phyloP scores from a whole-genome alignment of 2,797 vertebrate species.

The Eulemur rubriventer region DNA sequence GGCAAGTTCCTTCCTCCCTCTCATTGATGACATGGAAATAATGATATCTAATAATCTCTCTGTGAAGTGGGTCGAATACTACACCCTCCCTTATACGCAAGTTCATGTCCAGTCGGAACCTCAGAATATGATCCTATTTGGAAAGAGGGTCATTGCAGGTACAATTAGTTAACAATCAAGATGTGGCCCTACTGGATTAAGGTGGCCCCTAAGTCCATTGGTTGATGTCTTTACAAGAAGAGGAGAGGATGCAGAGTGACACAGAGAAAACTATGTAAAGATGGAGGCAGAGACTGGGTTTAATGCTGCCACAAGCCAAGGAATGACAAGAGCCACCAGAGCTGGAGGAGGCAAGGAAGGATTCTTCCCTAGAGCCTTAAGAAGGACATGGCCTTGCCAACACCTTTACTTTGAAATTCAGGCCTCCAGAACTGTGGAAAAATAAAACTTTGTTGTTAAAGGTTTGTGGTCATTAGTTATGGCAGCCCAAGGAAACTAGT shows the following conservation, averaged over 20 bases:
- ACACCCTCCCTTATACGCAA: too few relatives aligned
- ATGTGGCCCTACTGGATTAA: background rate
- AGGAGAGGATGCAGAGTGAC: background rate
- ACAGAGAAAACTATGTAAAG: background rate
- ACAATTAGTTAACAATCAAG: background rate
- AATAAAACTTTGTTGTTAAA: background rate
- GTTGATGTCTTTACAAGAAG: background rate
- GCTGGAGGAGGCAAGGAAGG: background rate
- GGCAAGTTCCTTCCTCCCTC: background rate
- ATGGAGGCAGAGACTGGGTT: background rate
- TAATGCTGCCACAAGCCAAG: rapidly evolving
- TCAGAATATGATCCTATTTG: background rate
- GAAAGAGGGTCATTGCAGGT: background rate
- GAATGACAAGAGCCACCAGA: rapidly evolving
- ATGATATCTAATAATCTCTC: background rate
- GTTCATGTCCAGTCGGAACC: background rate
- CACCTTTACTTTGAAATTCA: background rate
- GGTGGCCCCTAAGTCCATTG: background rate
- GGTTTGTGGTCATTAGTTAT: background rate
- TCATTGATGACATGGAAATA: background rate
- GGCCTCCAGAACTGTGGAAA: background rate
- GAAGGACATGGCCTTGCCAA: background rate
- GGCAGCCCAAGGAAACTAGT: background rate
- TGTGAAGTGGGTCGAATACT: too few relatives aligned
- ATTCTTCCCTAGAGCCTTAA: background rate